Evolutionary conservation across 2,113 vertebrate species (phyloP), one percentile per base, ranked within the genome.

Genomic region (Melanostigma gelatinosum): DNA sequence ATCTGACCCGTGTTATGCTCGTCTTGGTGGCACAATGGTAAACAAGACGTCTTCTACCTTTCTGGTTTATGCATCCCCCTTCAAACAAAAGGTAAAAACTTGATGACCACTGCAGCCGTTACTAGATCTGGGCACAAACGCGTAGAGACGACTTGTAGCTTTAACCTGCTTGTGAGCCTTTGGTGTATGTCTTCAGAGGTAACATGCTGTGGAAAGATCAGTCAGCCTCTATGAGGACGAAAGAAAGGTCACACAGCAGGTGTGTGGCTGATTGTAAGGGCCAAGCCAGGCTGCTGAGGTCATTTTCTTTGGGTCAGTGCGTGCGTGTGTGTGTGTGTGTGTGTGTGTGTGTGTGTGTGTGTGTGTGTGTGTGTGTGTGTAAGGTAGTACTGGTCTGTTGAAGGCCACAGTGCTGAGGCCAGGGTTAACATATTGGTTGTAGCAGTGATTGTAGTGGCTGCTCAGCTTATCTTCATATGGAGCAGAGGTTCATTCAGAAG

Each of bases 211-310:
- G 52, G 7, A 38, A 52, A 32, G 77, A 87, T 77, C 74, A 72
- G 12, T 84, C 68, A 13, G 58, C 27, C 42, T 46, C 27, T 6
- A 0, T 48, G 46, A 76, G 68, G 73, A 80, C 20, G 1, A 54
- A 32, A 12, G 62, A 82, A 82, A 80, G 83, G 83, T 85, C 83
- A 83, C 52, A 77, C 44, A 67, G 83, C 76, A 83, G 83, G 72
- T 79, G 83, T 80, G 75, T 16, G 15, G 62, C 57, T 85, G 83
- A 77, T 70, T 84, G 54, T 50, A 16, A 46, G 48, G 18, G 57
- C 70, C 29, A 18, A 10, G 29, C 27, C 40, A 13, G 38, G 68
- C 72, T 73, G 79, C 75, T 77, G 76, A 74, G 63, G 86, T 85
- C 62, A 46, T 9, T 34, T 64, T 63, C 20, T 55, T 18, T 40